These are phyloP conservation scores for Erebia aethiops DNA, from an alignment of 2,888 invertebrate genomes.

Conservation along the genomic window DNA sequence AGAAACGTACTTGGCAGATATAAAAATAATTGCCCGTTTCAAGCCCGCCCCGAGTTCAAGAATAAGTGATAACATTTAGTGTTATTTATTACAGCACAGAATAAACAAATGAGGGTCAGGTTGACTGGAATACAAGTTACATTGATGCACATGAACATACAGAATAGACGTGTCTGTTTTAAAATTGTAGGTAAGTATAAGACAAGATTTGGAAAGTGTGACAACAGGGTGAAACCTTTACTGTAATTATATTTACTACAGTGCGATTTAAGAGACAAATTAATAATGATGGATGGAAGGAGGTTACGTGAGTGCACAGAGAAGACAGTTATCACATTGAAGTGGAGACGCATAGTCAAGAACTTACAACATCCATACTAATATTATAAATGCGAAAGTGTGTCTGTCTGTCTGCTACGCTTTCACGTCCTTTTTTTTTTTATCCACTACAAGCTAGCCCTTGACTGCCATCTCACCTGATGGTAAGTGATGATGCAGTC, in stretches of 20 bases:
- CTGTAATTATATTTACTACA: too few relatives aligned
- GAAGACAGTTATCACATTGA: too few relatives aligned
- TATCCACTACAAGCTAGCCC: too few relatives aligned
- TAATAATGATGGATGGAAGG: neutral
- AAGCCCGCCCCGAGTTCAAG: conserved; percentile 36
- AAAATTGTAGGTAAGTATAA: too few relatives aligned
- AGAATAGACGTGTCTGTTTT: neutral
- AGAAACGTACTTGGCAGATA: conserved; percentile 2
- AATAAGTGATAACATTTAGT: conserved; percentile 34
- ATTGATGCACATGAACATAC: neutral
- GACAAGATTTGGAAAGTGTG: neutral
- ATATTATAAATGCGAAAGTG: too few relatives aligned
- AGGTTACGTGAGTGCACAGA: neutral
- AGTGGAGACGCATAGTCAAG: too few relatives aligned
- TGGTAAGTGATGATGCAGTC: too few relatives aligned
- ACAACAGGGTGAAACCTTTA: neutral
- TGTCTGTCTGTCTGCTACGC: too few relatives aligned
- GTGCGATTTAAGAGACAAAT: too few relatives aligned
- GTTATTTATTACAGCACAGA: conserved; percentile 33
- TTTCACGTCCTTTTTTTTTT: too few relatives aligned
- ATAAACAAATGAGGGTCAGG: conserved; percentile 27
- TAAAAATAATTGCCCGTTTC: conserved; percentile 21
- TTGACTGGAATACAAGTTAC: conserved; percentile 4
- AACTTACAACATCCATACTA: too few relatives aligned
- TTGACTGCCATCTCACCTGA: too few relatives aligned